These are phyloP conservation scores for Calephelis perditalis DNA, from an alignment of 2,888 invertebrate species.

Conservation along the genomic window DNA sequence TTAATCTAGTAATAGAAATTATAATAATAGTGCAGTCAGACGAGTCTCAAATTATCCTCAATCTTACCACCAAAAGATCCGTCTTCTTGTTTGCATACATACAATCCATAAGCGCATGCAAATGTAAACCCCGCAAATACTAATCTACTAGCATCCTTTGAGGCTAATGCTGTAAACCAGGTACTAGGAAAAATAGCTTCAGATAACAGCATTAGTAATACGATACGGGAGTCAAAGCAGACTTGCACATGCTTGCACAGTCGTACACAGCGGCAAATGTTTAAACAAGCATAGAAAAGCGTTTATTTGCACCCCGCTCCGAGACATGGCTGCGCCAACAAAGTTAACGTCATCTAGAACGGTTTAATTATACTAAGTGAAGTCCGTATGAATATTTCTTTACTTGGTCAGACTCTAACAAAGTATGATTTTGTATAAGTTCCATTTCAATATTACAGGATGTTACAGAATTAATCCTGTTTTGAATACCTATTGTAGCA, in stretches of 20 bases:
- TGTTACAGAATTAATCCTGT: too few relatives aligned
- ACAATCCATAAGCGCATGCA: not conserved
- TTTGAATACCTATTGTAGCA: too few relatives aligned
- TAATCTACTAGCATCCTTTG: not conserved
- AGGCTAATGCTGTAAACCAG: slow-evolving; percentile 9
- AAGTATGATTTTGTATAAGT: not conserved
- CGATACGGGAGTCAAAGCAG: slow-evolving; percentile 42
- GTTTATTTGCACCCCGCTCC: slow-evolving; percentile 41
- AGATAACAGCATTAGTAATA: slow-evolving; percentile 41
- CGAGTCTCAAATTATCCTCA: too few relatives aligned
- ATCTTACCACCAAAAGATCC: too few relatives aligned
- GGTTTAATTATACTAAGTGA: slow-evolving; percentile 36
- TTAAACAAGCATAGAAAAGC: slow-evolving; percentile 57
- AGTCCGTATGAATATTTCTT: slow-evolving; percentile 16
- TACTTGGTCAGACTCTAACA: slow-evolving; percentile 19
- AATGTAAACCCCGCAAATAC: not conserved
- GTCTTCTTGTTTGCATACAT: too few relatives aligned
- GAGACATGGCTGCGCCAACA: slow-evolving; percentile 43
- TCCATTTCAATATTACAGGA: too few relatives aligned
- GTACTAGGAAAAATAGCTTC: slow-evolving; percentile 32
- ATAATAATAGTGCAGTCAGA: too few relatives aligned
- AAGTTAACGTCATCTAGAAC: slow-evolving; percentile 46
- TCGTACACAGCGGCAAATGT: slow-evolving; percentile 56
- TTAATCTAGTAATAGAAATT: too few relatives aligned
- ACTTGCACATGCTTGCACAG: slow-evolving; percentile 54